Evolutionary conservation across 2,113 vertebrate genomes (phyloP), one percentile per base, ranked within the genome.

Genomic region (Lepus timidus): DNA sequence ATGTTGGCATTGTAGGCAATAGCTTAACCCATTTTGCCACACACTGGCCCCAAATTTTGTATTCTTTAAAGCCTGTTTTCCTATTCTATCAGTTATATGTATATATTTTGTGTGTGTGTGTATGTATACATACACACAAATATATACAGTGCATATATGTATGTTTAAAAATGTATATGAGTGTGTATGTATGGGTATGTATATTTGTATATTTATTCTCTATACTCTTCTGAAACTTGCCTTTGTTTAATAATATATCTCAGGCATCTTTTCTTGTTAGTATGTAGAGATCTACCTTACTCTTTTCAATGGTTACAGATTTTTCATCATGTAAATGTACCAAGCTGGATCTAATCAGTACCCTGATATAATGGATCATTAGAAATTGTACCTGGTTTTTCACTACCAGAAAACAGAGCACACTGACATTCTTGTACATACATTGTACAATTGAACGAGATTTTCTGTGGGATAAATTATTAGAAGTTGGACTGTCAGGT

Each of bases 391-490:
- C 49, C 44, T 91, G 62, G 22, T 39, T 74, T 76, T 84, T 74
- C 49, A 68, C 31, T 52, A 39, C 74, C 52, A 83, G 64, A 62
- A 33, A 62, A 44, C 68, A 68, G n/a, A 12, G 22, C 74, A 25
- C 84, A 29, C 31, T 73, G 31, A 79, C 73, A 61, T 13, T 55
- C 25, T 79, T 70, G 20, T 83, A 74, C 20, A 19, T 74, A 23
- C 33, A 22, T 76, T 74, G 17, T 65, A 9, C 13, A 27, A 2
- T 22, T 88, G 75, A 52, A 27, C 51, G 86, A 49, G 36, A 27
- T 78, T 95, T 82, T 71, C 55, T 75, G 68, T 81, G 36, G 29
- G 12, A 20, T 80, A 75, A 31, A 84, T 76, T 85, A 73, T 85
- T 80, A 49, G 33, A 93, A 55, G 29, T 61, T 90, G 33, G 29